A percentile compares a stretch with the other conserved stretches of the same genome.
phyloP scores from a whole-genome alignment of 2,113 vertebrate species.

The Paraplagusia blochii region DNA sequence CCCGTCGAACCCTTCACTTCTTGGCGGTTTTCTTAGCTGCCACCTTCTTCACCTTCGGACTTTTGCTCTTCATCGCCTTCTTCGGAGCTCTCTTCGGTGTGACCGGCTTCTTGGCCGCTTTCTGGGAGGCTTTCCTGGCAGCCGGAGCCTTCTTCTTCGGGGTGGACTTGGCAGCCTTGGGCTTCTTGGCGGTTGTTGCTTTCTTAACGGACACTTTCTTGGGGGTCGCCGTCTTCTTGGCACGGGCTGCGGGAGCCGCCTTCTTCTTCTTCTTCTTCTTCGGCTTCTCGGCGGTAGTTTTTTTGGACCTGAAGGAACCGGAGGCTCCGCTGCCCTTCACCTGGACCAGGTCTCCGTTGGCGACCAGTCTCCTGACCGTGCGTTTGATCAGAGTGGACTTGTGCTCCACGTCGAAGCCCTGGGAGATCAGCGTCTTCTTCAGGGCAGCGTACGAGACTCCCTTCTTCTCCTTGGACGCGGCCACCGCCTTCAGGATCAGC shows the following conservation, averaged over 20 bases:
- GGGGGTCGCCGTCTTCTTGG: not conserved
- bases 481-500: conserved; percentile 2
- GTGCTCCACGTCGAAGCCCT: conserved; percentile 24
- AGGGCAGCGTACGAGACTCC: not conserved
- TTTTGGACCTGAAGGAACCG: conserved; percentile 16
- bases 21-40: not conserved
- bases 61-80: not conserved
- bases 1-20: not conserved
- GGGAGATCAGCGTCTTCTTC: not conserved
- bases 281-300: not conserved
- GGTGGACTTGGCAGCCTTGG: not conserved
- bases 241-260: not conserved
- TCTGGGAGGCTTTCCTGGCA: not conserved
- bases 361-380: not conserved
- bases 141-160: not conserved
- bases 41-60: not conserved
- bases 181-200: not conserved
- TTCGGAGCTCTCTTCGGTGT: not conserved
- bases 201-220: not conserved
- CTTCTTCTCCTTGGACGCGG: conserved; percentile 1
- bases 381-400: not conserved
- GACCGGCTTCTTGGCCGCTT: not conserved
- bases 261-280: not conserved
- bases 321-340: conserved; percentile 11
- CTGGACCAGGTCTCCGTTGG: not conserved